Percentiles rank a stretch among this genome's conserved stretches.
Conservation (phyloP, 2,888 invertebrate species). For the Drosophila pullipes region DNA sequence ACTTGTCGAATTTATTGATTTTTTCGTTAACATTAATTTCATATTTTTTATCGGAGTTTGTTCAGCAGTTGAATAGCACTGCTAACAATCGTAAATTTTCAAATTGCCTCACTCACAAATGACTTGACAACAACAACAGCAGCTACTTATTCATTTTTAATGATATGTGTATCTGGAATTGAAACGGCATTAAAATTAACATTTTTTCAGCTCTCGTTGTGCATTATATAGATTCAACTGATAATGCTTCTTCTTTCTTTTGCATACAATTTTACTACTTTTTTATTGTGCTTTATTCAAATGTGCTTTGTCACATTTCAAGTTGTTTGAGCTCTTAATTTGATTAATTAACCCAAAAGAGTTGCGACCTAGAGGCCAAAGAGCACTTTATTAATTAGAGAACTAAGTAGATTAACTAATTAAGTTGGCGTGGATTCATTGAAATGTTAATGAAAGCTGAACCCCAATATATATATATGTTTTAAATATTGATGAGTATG, state of each 20-base stretch:
- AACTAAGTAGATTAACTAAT: neutral
- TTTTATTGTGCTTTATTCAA: neutral
- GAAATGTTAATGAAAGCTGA: constrained; percentile 1
- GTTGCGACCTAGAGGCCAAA: neutral
- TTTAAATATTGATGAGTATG: neutral
- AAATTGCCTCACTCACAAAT: constrained; percentile 45
- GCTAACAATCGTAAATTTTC: constrained; percentile 52
- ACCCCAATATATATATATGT: neutral
- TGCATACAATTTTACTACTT: neutral
- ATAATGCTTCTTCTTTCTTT: neutral
- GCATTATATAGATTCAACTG: neutral
- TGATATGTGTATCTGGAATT: constrained; percentile 8
- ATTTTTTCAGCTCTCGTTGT: neutral
- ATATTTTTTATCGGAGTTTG: neutral
- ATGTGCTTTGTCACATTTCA: neutral
- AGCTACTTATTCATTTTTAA: constrained; percentile 50
- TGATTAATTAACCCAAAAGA: constrained; percentile 33
- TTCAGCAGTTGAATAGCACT: constrained; percentile 27
- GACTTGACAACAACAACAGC: constrained; percentile 34
- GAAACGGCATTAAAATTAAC: constrained; percentile 11
- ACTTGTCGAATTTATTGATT: neutral
- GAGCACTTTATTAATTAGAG: constrained; percentile 6
- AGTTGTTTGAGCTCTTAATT: constrained; percentile 27
- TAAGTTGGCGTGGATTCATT: constrained; percentile 3
- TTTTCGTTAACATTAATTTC: constrained; percentile 5